Evolutionary conservation across 2,888 invertebrate genomes (phyloP).

Genomic region (Thecophora atra): DNA sequence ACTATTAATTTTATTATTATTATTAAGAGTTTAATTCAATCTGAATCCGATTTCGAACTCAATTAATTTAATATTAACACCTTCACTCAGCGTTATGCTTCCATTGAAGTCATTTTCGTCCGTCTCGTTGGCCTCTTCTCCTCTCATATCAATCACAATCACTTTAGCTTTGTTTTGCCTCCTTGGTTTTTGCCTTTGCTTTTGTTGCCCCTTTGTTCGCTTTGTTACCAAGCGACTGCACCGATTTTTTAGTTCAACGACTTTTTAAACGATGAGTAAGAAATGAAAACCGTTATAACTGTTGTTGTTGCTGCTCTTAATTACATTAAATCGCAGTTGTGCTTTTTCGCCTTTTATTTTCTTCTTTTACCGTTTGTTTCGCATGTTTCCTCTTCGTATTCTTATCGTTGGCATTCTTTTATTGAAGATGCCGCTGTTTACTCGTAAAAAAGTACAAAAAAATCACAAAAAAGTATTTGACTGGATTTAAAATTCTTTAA

Average conservation of each 20-base stretch:
- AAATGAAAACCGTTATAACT: neutral
- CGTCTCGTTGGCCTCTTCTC: neutral
- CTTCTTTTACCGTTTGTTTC: too few species aligned
- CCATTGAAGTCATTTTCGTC: slow-evolving; percentile 14
- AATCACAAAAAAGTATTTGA: too few species aligned
- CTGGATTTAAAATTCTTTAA: too few species aligned
- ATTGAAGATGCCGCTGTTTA: too few species aligned
- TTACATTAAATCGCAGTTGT: neutral
- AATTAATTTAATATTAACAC: slow-evolving; percentile 29
- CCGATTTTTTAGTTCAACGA: slow-evolving; percentile 17
- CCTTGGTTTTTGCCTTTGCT: neutral
- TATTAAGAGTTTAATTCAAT: neutral
- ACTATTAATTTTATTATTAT: neutral
- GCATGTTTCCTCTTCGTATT: too few species aligned
- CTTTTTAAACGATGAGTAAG: slow-evolving; percentile 6
- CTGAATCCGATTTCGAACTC: slow-evolving; percentile 27
- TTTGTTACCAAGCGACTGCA: neutral
- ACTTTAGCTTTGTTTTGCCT: too few species aligned
- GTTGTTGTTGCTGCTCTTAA: neutral
- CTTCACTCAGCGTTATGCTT: slow-evolving; percentile 38
- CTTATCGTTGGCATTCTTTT: too few species aligned
- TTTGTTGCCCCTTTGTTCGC: slow-evolving; percentile 5
- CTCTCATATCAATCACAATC: too few species aligned
- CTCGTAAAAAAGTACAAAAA: too few species aligned
- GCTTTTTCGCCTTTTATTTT: neutral